These are phyloP conservation scores for Cynodonichthys magdalenae DNA, from an alignment of 2,797 vertebrate genomes.

Conservation along the genomic window DNA sequence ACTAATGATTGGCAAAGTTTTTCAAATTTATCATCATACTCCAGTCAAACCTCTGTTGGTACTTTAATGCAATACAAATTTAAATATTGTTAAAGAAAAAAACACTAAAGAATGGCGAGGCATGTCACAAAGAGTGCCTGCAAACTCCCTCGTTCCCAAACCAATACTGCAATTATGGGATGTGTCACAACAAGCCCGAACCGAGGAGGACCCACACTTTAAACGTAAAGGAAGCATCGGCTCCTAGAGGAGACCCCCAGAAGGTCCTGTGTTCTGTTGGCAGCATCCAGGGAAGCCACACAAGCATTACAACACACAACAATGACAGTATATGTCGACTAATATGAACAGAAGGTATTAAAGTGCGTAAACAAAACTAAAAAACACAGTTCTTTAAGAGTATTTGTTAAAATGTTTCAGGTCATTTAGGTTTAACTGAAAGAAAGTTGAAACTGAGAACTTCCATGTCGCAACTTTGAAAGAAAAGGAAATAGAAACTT, in stretches of 20 bases:
- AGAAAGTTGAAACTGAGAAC: neutral
- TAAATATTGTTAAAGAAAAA: neutral
- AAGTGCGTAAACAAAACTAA: neutral
- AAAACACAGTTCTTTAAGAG: too few relatives aligned
- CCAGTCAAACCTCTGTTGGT: neutral
- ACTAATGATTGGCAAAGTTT: too few relatives aligned
- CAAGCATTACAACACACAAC: too few relatives aligned
- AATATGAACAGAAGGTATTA: neutral
- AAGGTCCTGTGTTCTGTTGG: neutral
- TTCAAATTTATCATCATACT: neutral
- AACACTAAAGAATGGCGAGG: neutral
- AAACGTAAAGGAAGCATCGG: neutral
- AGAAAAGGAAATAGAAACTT: too few relatives aligned
- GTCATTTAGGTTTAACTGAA: neutral
- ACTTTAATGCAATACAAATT: neutral
- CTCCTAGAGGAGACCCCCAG: neutral
- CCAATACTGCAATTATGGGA: constrained; percentile 3
- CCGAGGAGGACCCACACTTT: neutral
- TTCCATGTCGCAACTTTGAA: neutral
- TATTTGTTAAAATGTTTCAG: neutral
- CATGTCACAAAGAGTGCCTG: neutral
- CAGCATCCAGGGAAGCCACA: neutral
- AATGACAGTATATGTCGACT: too few relatives aligned
- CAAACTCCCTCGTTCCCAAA: neutral
- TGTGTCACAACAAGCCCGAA: constrained; percentile 1